Base-by-base conservation (phyloP, 1,140 invertebrate genomes). In the Araneus ventricosus region DNA sequence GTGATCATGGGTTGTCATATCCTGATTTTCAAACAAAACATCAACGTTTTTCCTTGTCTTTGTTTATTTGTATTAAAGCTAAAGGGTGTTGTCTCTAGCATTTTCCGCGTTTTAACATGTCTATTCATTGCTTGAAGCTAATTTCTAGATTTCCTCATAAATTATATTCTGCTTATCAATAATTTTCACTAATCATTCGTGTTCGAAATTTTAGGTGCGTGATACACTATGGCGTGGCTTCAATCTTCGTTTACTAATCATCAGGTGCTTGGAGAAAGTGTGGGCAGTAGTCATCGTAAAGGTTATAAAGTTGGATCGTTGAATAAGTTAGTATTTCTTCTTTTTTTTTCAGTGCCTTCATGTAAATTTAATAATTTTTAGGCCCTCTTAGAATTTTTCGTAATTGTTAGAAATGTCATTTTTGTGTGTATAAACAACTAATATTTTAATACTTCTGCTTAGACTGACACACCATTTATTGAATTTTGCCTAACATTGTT, bases 171-270 rank as follows among this genome's bases (percentile, higher is more conserved):
- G 10, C 17, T 52, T 17, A 52, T 8, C 45, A 52, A 17, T 52
- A 63, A 63, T 63, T 63, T 63, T 70, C 6, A 34, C 6, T 30
- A 4, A 2, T 30, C 30, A 70, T 70, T 45, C n/a, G 6, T 41
- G 4, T 84, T 82, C 24, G 6, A 82, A 27, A 8, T 45, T 45
- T 27, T 45, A 52, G 80, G 4, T 89, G 4, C 41, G 70, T 57
- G 30, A 70, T 45, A n/a, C 20, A 84, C 59, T 20, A 93, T 93
- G 92, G 92, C 86, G 61, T 93, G 92, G 92, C 59, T 93, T 20
- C 92, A 93, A 37, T 93, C 92, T 37, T 89, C 92, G 4, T 89
- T 88, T 52, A 88, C 79, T 8, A 80, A 84, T 41, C 86, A 88
- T 34, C 92, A 93, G 8, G 10, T 63, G 4, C 57, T 82, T 30